phyloP scores from a whole-genome alignment of 2,888 invertebrate genomes.

The Epinotia demarniana region DNA sequence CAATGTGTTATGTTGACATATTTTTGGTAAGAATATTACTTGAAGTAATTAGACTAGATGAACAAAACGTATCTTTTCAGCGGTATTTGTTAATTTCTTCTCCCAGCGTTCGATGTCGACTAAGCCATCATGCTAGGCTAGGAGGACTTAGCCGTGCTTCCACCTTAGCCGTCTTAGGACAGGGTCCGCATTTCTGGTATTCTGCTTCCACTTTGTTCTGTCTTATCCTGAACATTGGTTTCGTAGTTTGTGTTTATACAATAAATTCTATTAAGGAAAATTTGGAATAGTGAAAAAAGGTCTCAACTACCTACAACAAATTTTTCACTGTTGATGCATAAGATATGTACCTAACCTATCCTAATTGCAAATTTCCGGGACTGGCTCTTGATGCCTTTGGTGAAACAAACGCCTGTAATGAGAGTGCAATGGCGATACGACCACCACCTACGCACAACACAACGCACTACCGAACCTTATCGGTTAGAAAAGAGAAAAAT shows the following conservation, averaged over 20 bases:
- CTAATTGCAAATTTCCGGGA: not conserved
- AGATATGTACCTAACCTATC: not conserved
- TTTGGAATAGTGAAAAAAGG: no score
- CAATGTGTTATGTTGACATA: no score
- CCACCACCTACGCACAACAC: not conserved
- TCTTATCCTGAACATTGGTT: not conserved
- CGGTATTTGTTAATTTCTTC: not conserved
- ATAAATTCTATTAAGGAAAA: no score
- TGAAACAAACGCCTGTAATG: not conserved
- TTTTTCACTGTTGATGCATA: not conserved
- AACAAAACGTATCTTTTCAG: not conserved
- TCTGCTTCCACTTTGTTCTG: not conserved
- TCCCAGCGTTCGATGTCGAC: not conserved
- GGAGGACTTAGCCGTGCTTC: not conserved
- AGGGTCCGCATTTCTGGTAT: not conserved
- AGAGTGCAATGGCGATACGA: not conserved
- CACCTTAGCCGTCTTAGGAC: not conserved
- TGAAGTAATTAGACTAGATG: not conserved
- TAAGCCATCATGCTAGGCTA: not conserved
- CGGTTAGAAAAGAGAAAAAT: not conserved
- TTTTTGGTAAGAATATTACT: not conserved
- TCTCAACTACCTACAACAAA: no score
- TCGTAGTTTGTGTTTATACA: no score
- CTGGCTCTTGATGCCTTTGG: not conserved
- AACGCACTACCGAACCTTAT: not conserved